Base-by-base conservation (phyloP, 2,113 vertebrate genomes). In the Parotia lawesii region DNA sequence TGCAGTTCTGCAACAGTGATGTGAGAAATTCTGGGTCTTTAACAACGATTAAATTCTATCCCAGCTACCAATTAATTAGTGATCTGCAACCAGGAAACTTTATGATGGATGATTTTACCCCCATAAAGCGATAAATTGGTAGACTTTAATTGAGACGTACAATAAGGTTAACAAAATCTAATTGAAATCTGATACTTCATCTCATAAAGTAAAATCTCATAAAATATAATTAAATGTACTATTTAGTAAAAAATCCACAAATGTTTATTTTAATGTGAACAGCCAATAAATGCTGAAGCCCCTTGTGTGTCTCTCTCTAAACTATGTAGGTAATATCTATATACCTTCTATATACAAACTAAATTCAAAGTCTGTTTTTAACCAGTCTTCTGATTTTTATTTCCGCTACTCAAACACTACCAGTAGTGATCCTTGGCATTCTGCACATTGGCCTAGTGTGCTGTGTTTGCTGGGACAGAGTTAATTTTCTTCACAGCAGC, bases 11-110 rank as follows among this genome's bases (percentile, higher is more conserved):
- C 87, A 87, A 95, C 72, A 95, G 57, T 31, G 50, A 94, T 85
- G 76, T 89, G 77, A 89, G 75, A 96, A 70, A 66, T 73, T 83
- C 22, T 78, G 62, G 5, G 22, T 95, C 85, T 97, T 91, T 93
- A 94, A 90, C 90, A 97, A 95, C 45, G 12, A 78, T 95, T 96
- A 94, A 92, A 92, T 94, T 96, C 71, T 93, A 58, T 85, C 44
- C 45, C 21, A 75, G 65, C 73, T 82, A 85, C 38, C 73, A 94
- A 80, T 93, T 93, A 92, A 80, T 77, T 85, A 91, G 73, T 79
- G 70, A 60, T 85, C 72, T 86, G 67, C 80, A 89, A 91, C 56
- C 50, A 75, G 66, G 61, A 89, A 89, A 89, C 33, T 92, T 95
- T 96, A 72, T 84, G 81, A 85, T 67, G 51, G 72, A 74, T 82